Conservation (phyloP, 2,797 vertebrate genomes). For the Gorsachius magnificus region DNA sequence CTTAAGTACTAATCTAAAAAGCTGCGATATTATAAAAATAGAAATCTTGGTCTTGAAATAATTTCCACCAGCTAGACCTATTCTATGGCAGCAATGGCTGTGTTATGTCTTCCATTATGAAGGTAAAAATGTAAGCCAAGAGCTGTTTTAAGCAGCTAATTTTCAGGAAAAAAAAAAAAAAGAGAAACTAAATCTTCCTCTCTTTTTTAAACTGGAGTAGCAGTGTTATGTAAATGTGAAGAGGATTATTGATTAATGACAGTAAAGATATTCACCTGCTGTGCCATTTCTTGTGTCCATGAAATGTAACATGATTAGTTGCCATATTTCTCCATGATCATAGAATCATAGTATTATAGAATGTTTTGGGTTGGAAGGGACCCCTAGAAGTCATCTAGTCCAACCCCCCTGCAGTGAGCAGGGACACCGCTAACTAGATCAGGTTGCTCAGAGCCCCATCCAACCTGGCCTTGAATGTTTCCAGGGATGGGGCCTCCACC, state of each 20-base stretch:
- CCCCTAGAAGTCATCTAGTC: too few relatives aligned
- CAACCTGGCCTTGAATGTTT: too few relatives aligned
- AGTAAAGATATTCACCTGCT: neutral
- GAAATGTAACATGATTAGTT: neutral
- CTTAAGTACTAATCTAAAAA: neutral
- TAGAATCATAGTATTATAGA: too few relatives aligned
- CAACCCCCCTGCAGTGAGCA: too few relatives aligned
- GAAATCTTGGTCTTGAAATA: neutral
- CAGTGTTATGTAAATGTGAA: neutral
- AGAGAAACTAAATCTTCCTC: neutral
- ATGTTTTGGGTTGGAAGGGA: too few relatives aligned
- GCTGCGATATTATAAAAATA: neutral
- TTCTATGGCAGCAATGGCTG: neutral
- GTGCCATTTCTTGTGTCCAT: neutral
- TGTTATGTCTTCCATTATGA: neutral
- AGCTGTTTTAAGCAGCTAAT: neutral
- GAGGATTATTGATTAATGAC: neutral
- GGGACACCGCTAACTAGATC: too few relatives aligned
- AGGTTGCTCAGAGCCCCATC: too few relatives aligned
- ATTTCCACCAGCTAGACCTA: neutral
- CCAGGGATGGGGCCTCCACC: too few relatives aligned
- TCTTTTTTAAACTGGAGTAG: neutral
- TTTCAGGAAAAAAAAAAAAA: neutral
- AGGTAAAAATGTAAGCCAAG: neutral
- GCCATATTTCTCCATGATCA: neutral